phyloP scores from a whole-genome alignment of 2,113 vertebrate genomes.

The Chaetura pelagica region DNA sequence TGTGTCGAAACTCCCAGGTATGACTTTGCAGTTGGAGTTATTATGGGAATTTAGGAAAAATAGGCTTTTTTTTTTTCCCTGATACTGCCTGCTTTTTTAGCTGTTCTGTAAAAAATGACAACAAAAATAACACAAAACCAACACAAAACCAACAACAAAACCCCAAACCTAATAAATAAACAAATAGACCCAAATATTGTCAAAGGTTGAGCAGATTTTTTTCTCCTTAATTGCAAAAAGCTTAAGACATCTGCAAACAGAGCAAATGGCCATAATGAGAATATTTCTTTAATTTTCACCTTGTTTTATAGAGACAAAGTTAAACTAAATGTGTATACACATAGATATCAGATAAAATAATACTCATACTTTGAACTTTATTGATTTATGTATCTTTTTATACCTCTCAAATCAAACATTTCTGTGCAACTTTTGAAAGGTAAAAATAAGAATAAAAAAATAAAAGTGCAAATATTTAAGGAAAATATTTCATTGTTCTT shows the following conservation, averaged over 20 bases:
- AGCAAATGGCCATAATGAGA: not conserved
- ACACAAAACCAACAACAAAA: not conserved
- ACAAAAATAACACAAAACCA: too few species aligned
- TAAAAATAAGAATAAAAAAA: not conserved
- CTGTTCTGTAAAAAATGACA: not conserved
- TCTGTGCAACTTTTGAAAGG: not conserved
- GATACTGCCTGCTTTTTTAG: not conserved
- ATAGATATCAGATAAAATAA: not conserved
- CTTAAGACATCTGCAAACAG: not conserved
- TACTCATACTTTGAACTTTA: not conserved
- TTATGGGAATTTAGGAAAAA: not conserved
- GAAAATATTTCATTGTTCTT: not conserved
- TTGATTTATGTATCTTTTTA: not conserved
- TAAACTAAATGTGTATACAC: not conserved
- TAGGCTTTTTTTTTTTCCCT: not conserved
- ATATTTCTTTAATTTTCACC: not conserved
- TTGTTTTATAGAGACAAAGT: not conserved
- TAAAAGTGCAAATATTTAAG: not conserved
- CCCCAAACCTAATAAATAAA: too few species aligned
- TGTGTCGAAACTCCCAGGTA: not conserved
- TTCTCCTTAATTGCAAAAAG: not conserved
- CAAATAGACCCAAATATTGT: not conserved
- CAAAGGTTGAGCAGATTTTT: not conserved
- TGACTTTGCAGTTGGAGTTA: not conserved
- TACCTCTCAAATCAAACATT: not conserved